Base-by-base conservation (phyloP, 1,140 invertebrate species). In the Phymorhynchus buccinoides region DNA sequence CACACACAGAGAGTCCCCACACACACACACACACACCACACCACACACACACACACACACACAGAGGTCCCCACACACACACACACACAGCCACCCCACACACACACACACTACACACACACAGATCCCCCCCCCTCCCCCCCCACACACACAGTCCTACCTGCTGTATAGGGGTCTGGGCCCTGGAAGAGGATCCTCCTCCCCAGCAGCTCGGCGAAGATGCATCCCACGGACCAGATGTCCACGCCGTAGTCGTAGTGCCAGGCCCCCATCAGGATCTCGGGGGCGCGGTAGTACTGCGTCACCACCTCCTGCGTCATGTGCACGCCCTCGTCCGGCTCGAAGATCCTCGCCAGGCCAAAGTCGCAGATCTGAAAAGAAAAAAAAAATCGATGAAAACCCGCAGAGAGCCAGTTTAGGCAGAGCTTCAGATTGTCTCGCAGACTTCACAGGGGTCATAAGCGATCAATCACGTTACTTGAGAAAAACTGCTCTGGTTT, bases 201-300 rank as follows among this genome's bases (percentile, higher is more conserved):
- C 71, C 97, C 97, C 1, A 99, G 95, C 35, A 99, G 95, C 93
- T 99, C 99, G 12, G 98, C 98, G 92, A 99, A 99, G 90, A 99
- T 99, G 93, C 99, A 99, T n/a, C 99, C 99, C 41, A 99, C 98
- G 71, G 97, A 98, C 99, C 98, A 99, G 27, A 99, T 97, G 92
- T 99, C 99, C 56, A 99, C 97, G 0, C 97, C 97, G 16, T 96
- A 96, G 77, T 90, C 90, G 87, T 95, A 94, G 84, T 93, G 91
- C 85, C 91, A 92, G 52, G 94, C 93, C 37, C 94, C 94, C 93
- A 94, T 94, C 22, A 94, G 90, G 68, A 94, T 92, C 86, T 94
- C 94, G 9, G 94, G 94, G 35, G 94, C 37, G 85, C 99, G 95
- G 94, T 99, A 99, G 95, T 99, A 99, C 94, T 99, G 98, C 81